phyloP scores from a whole-genome alignment of 1,140 invertebrate genomes.

The Sycophaga agraensis region DNA sequence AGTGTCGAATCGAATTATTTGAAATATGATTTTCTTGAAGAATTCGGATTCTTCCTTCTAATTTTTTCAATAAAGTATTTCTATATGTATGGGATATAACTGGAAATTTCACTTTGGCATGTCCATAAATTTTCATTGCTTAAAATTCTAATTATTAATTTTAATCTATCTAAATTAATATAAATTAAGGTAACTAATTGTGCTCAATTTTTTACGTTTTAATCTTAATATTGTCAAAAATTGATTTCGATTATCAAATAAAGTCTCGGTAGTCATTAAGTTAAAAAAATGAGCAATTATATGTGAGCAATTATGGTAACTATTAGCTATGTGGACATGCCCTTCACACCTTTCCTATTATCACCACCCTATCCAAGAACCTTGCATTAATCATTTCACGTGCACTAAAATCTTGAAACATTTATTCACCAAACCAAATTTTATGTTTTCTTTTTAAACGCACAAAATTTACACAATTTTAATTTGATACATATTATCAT shows the following conservation, averaged over 20 bases:
- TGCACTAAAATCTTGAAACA: conserved; percentile 17
- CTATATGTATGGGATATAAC: conserved; percentile 13
- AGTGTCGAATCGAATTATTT: conserved; percentile 22
- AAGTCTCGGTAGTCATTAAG: too few relatives aligned
- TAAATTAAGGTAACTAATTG: too few relatives aligned
- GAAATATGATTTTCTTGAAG: conserved; percentile 11
- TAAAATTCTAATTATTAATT: not conserved
- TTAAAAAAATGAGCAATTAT: too few relatives aligned
- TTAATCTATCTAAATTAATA: too few relatives aligned
- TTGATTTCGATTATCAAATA: too few relatives aligned
- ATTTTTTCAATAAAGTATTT: conserved; percentile 14
- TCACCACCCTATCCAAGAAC: conserved; percentile 13
- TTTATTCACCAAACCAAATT: conserved; percentile 16
- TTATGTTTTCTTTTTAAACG: conserved; percentile 15
- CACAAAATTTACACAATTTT: conserved; percentile 20
- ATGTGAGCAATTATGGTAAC: too few relatives aligned
- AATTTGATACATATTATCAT: conserved; percentile 8
- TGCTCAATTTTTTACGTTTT: too few relatives aligned
- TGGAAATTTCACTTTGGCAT: conserved; percentile 14
- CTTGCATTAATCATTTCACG: conserved; percentile 24
- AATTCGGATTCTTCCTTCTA: not conserved
- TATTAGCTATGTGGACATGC: conserved; percentile 11
- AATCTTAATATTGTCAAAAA: too few relatives aligned
- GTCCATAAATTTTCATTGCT: conserved; percentile 14
- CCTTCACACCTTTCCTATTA: not conserved